These are phyloP conservation scores for Caranx ignobilis DNA, from an alignment of 2,113 vertebrate genomes.

Conservation along the genomic window DNA sequence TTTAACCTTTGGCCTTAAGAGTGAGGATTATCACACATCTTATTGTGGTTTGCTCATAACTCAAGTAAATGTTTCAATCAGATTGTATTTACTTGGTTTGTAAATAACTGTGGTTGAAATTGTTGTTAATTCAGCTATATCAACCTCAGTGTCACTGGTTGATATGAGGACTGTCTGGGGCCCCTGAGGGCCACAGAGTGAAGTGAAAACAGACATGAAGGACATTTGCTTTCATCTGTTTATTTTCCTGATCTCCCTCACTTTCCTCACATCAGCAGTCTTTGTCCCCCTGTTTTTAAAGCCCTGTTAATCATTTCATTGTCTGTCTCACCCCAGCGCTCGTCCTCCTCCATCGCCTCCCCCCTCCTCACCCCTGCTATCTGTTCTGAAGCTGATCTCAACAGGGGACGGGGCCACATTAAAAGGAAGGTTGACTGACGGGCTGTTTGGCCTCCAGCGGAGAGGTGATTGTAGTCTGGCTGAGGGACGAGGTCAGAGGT, in stretches of 20 bases:
- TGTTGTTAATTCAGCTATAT: no score
- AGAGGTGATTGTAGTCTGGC: conserved; percentile 65
- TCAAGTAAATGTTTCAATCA: no score
- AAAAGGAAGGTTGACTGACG: conserved; percentile 66
- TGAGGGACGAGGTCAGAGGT: conserved; percentile 74
- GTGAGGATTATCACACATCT: no score
- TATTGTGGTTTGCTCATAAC: no score
- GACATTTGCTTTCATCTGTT: no score
- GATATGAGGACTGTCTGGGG: no score
- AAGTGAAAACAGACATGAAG: no score
- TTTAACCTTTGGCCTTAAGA: no score
- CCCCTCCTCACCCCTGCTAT: not conserved
- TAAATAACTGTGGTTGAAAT: no score
- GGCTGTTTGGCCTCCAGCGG: conserved; percentile 69
- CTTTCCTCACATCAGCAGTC: not conserved
- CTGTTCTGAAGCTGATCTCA: conserved; percentile 34
- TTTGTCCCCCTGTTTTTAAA: not conserved
- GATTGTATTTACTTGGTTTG: no score
- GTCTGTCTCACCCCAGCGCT: conserved; percentile 4
- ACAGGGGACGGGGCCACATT: conserved; percentile 15
- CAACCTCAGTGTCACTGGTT: no score
- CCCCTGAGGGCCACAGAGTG: no score
- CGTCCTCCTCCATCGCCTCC: conserved; percentile 1
- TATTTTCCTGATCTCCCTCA: not conserved
- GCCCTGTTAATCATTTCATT: conserved; percentile 33